Conservation (phyloP, 2,888 invertebrate species). For the Callimorpha dominula region DNA sequence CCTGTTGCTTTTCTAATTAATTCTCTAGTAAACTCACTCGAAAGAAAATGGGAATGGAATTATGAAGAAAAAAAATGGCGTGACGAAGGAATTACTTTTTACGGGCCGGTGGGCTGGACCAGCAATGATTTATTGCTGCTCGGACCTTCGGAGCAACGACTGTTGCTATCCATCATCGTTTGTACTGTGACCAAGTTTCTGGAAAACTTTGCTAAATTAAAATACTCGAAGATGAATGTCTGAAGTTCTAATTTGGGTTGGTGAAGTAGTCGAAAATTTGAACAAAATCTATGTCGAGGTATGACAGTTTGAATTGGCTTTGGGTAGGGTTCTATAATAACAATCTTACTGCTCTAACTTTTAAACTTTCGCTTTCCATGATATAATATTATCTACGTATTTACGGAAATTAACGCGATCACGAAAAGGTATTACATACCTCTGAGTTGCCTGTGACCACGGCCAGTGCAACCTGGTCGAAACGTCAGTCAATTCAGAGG, state of each 20-base stretch:
- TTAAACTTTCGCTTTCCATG: too few species aligned
- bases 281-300: not conserved
- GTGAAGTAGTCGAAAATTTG: conserved; percentile 9
- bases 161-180: conserved; percentile 69
- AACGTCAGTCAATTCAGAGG: too few species aligned
- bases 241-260: conserved; percentile 15
- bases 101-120: conserved; percentile 54
- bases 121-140: conserved; percentile 71
- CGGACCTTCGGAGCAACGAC: conserved; percentile 61
- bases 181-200: conserved; percentile 48
- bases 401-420: too few species aligned
- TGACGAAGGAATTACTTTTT: conserved; percentile 67
- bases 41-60: conserved; percentile 47
- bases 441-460: too few species aligned
- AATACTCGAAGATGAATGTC: conserved; percentile 23
- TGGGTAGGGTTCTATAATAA: not conserved
- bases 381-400: too few species aligned
- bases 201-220: conserved; percentile 25
- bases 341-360: too few species aligned
- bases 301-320: not conserved
- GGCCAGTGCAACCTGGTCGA: too few species aligned
- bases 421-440: too few species aligned
- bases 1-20: conserved; percentile 63
- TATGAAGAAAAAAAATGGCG: conserved; percentile 46
- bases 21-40: conserved; percentile 48